These are phyloP conservation scores for Acyrthosiphon pisum DNA, from an alignment of 1,140 invertebrate genomes.

Conservation along the genomic window DNA sequence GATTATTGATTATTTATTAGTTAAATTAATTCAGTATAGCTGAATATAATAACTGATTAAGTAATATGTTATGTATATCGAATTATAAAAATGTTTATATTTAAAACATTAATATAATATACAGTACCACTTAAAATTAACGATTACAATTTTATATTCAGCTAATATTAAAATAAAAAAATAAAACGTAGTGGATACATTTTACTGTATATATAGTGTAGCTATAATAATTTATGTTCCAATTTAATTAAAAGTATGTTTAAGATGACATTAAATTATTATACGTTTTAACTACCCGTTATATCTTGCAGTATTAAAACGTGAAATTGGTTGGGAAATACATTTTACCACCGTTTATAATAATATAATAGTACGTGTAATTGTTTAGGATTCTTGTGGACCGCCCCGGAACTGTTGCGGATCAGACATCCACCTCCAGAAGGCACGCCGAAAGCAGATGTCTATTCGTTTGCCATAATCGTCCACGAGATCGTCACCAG, in stretches of 20 bases:
- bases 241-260: background rate
- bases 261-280: background rate
- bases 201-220: background rate
- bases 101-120: too few relatives aligned
- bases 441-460: conserved; percentile 89
- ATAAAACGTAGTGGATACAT: background rate
- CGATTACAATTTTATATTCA: background rate
- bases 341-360: background rate
- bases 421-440: conserved; percentile 72
- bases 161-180: background rate
- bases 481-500: conserved; percentile 89
- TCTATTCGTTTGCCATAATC: conserved; percentile 95
- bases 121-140: background rate
- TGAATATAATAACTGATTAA: background rate
- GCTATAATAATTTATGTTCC: background rate
- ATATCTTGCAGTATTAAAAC: too few relatives aligned
- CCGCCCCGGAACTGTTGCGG: conserved; percentile 87
- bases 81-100: too few relatives aligned
- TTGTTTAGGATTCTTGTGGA: conserved; percentile 83
- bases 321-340: background rate
- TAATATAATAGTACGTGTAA: background rate
- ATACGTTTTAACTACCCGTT: background rate
- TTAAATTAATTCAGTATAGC: background rate
- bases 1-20: too few relatives aligned
- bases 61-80: too few relatives aligned